A percentile compares a stretch with the other conserved stretches of the same genome.
phyloP scores from a whole-genome alignment of 1,140 invertebrate genomes.

The Diorhabda sublineata region DNA sequence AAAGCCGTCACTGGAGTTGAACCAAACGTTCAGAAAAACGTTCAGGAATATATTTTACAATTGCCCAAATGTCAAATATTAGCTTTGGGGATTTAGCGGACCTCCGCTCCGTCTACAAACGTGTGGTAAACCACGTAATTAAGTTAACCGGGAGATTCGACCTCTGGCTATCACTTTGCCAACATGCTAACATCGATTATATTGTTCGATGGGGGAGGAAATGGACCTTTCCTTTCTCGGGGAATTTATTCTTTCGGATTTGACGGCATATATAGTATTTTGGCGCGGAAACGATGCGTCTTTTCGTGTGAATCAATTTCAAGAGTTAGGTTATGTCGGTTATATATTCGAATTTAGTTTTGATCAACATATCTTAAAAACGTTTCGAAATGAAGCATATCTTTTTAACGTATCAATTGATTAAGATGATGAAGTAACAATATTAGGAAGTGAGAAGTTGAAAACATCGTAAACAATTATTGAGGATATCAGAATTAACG shows the following conservation, averaged over 20 bases:
- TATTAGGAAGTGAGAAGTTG: too few species aligned
- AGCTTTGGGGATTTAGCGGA: constrained; percentile 6
- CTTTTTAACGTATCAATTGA: too few species aligned
- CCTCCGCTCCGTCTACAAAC: constrained; percentile 3
- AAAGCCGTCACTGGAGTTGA: too few species aligned
- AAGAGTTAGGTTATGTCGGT: neutral
- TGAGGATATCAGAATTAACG: too few species aligned
- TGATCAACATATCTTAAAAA: neutral
- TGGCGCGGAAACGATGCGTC: neutral
- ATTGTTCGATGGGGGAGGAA: constrained; percentile 8
- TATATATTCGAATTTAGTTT: neutral
- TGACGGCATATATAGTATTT: neutral
- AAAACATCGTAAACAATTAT: too few species aligned
- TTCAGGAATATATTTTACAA: constrained; percentile 7
- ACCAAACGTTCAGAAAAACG: neutral
- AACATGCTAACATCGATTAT: constrained; percentile 8
- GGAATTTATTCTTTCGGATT: constrained; percentile 5
- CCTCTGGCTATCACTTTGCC: constrained; percentile 11
- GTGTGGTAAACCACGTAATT: constrained; percentile 12
- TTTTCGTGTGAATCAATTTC: neutral
- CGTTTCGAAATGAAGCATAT: too few species aligned
- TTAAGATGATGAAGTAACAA: too few species aligned
- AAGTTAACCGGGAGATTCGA: constrained; percentile 9
- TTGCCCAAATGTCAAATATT: constrained; percentile 11
- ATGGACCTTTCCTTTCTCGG: neutral